These are phyloP conservation scores for Corbicula japonica DNA, from an alignment of 2,888 invertebrate species.

Conservation along the genomic window DNA sequence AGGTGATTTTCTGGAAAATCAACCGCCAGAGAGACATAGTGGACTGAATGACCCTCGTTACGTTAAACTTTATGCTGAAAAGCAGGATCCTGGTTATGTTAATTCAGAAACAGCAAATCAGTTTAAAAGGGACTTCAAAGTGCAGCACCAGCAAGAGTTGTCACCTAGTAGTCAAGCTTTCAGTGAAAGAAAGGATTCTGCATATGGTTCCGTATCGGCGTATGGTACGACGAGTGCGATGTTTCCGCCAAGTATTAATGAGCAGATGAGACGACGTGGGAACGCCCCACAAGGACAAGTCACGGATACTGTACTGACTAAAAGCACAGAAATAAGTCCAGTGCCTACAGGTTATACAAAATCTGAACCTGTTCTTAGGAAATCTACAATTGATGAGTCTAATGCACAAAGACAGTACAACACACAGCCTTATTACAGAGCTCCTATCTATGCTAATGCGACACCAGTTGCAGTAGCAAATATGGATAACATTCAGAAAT, in stretches of 20 bases:
- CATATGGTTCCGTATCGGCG: conserved; percentile 11
- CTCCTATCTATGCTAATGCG: no score
- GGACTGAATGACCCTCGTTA: conserved; percentile 12
- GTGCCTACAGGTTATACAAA: conserved; percentile 7
- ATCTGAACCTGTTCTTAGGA: conserved; percentile 37
- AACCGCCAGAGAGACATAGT: neutral
- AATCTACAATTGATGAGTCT: no score
- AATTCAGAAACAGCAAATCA: conserved; percentile 1
- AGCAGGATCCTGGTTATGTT: conserved; percentile 19
- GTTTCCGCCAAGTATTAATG: conserved; percentile 23
- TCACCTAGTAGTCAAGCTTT: neutral
- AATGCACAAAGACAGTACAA: no score
- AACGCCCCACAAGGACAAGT: neutral
- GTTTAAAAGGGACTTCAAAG: neutral
- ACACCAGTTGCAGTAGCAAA: no score
- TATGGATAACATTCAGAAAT: no score
- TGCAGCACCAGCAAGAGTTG: neutral
- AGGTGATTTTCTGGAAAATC: conserved; percentile 63
- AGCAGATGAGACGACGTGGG: conserved; percentile 6
- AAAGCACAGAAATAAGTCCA: neutral
- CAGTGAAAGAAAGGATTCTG: conserved; percentile 24
- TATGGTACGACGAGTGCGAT: conserved; percentile 11
- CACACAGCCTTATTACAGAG: no score
- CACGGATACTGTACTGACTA: conserved; percentile 29
- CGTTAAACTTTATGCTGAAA: conserved; percentile 29